phyloP scores from a whole-genome alignment of 2,113 vertebrate genomes.

The Mesembrinibis cayennensis region DNA sequence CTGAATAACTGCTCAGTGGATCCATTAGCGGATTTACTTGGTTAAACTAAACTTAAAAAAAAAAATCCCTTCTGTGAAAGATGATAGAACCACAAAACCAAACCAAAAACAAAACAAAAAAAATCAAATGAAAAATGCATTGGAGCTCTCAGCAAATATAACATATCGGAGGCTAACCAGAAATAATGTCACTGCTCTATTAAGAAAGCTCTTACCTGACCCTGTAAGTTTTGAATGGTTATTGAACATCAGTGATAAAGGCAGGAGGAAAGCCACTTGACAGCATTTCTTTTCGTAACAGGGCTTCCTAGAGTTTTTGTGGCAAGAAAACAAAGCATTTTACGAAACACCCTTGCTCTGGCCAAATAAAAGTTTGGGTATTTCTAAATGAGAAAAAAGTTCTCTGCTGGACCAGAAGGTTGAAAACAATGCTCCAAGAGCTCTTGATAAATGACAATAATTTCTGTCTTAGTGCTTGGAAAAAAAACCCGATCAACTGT shows the following conservation, averaged over 20 bases:
- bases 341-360: constrained; percentile 63
- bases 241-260: constrained; percentile 69
- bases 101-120: background rate
- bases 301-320: constrained; percentile 70
- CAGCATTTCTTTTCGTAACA: constrained; percentile 70
- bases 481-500: background rate
- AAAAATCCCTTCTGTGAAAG: background rate
- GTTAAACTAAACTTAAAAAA: background rate
- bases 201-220: constrained; percentile 70
- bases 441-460: background rate
- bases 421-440: constrained; percentile 10
- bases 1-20: background rate
- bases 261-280: constrained; percentile 70
- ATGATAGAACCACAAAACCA: constrained; percentile 29
- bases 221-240: constrained; percentile 70
- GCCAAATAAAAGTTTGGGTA: constrained; percentile 56
- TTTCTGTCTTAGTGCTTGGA: background rate
- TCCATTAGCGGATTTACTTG: background rate
- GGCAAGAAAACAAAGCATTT: constrained; percentile 71
- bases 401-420: constrained; percentile 10
- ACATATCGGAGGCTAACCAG: constrained; percentile 31
- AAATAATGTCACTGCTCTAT: constrained; percentile 66
- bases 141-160: constrained; percentile 48
- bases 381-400: constrained; percentile 37
- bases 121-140: constrained; percentile 35